These are phyloP conservation scores for Polyploca ridens DNA, from an alignment of 2,888 invertebrate genomes.

Conservation along the genomic window DNA sequence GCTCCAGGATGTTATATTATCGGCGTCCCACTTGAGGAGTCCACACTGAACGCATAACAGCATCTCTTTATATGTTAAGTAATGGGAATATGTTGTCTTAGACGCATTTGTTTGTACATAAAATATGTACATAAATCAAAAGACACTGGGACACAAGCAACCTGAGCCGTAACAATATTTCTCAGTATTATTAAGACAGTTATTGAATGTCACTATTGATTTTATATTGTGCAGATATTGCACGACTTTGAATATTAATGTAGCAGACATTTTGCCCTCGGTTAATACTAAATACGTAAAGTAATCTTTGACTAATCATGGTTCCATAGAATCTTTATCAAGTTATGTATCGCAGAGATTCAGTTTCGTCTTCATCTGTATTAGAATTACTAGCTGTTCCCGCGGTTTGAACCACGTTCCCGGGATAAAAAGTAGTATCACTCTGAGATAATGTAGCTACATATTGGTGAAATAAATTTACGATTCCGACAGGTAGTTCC, in stretches of 20 bases:
- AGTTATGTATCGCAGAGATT: not conserved
- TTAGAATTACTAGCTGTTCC: too few species aligned
- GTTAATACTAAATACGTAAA: not conserved
- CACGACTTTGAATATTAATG: not conserved
- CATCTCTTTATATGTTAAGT: constrained; percentile 6
- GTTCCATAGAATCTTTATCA: not conserved
- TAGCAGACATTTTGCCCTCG: not conserved
- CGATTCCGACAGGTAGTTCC: too few species aligned
- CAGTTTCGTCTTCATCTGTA: too few species aligned
- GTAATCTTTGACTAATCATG: not conserved
- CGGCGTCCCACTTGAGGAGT: constrained; percentile 24
- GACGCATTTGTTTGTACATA: not conserved
- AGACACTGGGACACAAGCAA: not conserved
- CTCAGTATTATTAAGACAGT: constrained; percentile 6
- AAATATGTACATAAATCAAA: constrained; percentile 7
- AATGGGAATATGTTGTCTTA: constrained; percentile 5
- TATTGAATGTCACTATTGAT: not conserved
- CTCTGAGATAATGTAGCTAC: too few species aligned
- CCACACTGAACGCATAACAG: not conserved
- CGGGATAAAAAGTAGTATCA: too few species aligned
- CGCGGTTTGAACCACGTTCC: too few species aligned
- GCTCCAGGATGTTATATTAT: constrained; percentile 25
- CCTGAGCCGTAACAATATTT: not conserved
- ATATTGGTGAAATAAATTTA: too few species aligned
- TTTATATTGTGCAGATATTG: constrained; percentile 1